Base-by-base conservation (phyloP, 2,888 invertebrate genomes). In the Himalopsyche kuldschensis region DNA sequence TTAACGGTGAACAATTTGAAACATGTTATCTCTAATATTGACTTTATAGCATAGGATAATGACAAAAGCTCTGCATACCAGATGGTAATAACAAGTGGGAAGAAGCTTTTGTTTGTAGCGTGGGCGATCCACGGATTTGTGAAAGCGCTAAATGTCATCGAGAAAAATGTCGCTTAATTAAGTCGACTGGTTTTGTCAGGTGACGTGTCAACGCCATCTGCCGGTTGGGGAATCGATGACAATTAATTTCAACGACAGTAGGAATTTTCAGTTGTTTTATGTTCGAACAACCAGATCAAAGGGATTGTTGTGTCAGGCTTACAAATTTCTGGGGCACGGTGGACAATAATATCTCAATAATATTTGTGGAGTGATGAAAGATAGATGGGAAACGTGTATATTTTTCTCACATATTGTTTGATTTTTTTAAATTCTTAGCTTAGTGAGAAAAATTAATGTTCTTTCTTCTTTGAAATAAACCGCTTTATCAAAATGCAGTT, bases 101-200 rank as follows among this genome's bases (percentile, higher is more conserved):
- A 47, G 78, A 46, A 80, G 82, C 84, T 82, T 82, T 82, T 82
- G 82, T 82, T 78, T 15, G 69, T 27, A 75, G 69, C 78, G 77
- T 32, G 48, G 35, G 78, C 48, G 55, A 77, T 79, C 69, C 48
- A 35, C 69, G 55, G 81, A 84, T 84, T 84, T 83, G 83, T 76
- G 84, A 84, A 84, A 84, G 80, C 81, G 81, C 81, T 84, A 83
- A 84, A 83, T 79, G 83, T 83, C 82, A 47, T 46, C 10, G 35
- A 41, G 75, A 82, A 75, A 82, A 82, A 82, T 82, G 82, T 76
- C 82, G 79, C 63, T 79, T 82, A 82, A 82, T 82, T 82, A 82
- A 82, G 79, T 46, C 63, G 31, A 48, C 75, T 27, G 69, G 69
- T 27, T 69, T 27, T 69, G 69, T 69, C 41, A 77, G 46, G 77